phyloP scores from a whole-genome alignment of 2,113 vertebrate genomes.

The Hucho hucho region DNA sequence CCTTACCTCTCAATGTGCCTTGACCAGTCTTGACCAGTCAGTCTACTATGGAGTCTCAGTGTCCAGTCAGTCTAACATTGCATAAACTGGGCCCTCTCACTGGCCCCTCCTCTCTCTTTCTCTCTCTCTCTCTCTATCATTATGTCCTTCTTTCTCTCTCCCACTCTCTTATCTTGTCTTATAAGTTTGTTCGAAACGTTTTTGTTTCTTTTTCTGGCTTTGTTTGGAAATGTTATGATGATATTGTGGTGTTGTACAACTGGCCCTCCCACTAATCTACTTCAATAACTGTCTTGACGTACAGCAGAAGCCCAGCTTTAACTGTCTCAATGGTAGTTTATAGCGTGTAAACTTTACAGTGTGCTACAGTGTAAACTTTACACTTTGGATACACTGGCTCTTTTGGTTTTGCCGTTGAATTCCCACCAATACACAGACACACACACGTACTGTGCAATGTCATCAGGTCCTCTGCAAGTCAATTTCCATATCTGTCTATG shows the following conservation, averaged over 20 bases:
- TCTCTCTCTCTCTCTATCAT: constrained; percentile 28
- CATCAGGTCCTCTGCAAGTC: not conserved
- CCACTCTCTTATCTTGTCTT: constrained; percentile 35
- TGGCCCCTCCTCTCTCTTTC: constrained; percentile 22
- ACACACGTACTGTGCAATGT: constrained; percentile 19
- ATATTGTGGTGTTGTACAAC: constrained; percentile 54
- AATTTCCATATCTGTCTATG: constrained; percentile 17
- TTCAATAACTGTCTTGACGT: not conserved
- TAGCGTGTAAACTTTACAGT: too few relatives aligned
- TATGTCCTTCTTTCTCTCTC: not conserved
- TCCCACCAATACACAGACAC: constrained; percentile 30
- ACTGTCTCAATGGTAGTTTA: too few relatives aligned
- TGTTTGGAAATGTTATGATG: constrained; percentile 32
- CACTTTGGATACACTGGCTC: constrained; percentile 23
- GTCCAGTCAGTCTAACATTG: constrained; percentile 52
- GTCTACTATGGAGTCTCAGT: constrained; percentile 54
- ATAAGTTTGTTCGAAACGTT: constrained; percentile 21
- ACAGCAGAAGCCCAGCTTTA: constrained; percentile 29
- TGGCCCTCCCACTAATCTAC: constrained; percentile 40
- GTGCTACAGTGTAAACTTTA: not conserved
- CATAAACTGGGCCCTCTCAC: constrained; percentile 44
- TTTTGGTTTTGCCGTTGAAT: constrained; percentile 17
- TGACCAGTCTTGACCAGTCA: constrained; percentile 51
- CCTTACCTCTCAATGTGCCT: constrained; percentile 63
- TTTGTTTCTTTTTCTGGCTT: constrained; percentile 20